Conservation (phyloP, 2,888 invertebrate species). For the Colletes collaris region DNA sequence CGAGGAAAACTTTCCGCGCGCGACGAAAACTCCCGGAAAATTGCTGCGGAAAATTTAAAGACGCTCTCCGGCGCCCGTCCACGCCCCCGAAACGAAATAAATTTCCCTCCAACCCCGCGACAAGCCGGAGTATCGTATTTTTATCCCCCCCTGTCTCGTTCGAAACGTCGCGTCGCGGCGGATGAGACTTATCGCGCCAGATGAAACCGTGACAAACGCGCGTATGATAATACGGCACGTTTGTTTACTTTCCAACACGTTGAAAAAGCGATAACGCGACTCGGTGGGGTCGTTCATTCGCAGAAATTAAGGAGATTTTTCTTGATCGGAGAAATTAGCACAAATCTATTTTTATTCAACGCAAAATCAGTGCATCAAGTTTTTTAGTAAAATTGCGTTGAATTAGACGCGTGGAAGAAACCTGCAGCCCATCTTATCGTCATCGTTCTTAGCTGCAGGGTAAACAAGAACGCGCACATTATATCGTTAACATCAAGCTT, state of each 20-base stretch:
- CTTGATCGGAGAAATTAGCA: too few species aligned
- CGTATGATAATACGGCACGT: slow-evolving; percentile 28
- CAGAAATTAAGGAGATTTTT: not conserved
- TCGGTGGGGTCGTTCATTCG: too few species aligned
- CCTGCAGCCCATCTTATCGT: not conserved
- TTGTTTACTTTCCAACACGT: not conserved
- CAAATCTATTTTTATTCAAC: too few species aligned
- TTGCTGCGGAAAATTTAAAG: slow-evolving; percentile 9
- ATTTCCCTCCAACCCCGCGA: not conserved
- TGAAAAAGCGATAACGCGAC: not conserved
- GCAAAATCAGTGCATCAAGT: too few species aligned
- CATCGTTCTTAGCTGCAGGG: not conserved
- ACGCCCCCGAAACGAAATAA: not conserved
- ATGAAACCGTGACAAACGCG: slow-evolving; percentile 32
- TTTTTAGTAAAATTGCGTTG: too few species aligned
- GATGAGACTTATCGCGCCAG: slow-evolving; percentile 22
- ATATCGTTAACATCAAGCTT: not conserved
- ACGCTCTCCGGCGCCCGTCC: not conserved
- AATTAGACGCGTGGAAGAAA: not conserved
- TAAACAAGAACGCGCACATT: not conserved
- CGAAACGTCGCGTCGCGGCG: slow-evolving; percentile 32
- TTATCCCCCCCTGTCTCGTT: not conserved
- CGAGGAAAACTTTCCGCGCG: not conserved
- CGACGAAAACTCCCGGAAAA: slow-evolving; percentile 6
- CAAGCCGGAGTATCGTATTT: slow-evolving; percentile 5